Evolutionary conservation across 2,888 invertebrate species (phyloP).

Genomic region (Drosophila fulvimacula): DNA sequence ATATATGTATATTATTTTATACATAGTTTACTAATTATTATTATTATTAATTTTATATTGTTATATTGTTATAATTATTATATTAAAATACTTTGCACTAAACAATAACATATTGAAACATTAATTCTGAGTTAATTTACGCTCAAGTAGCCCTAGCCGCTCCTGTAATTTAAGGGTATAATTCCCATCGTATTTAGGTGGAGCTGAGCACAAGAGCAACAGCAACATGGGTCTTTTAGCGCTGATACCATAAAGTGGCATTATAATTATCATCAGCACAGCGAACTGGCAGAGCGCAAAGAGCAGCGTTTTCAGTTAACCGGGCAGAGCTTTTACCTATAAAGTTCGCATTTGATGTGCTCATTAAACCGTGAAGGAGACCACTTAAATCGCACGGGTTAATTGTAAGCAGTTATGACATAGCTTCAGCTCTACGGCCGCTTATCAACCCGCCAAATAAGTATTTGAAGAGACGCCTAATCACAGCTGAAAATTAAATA

Average conservation of each 20-base stretch:
- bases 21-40: no score
- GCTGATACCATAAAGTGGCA: constrained; percentile 68
- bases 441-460: constrained; percentile 43
- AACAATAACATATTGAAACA: neutral
- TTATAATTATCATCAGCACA: constrained; percentile 73
- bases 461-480: constrained; percentile 39
- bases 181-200: constrained; percentile 25
- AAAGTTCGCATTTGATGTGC: constrained; percentile 67
- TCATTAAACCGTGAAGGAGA: constrained; percentile 63
- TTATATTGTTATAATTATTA: no score
- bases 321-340: constrained; percentile 35
- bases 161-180: constrained; percentile 33
- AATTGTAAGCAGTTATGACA: constrained; percentile 49
- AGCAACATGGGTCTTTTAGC: constrained; percentile 31
- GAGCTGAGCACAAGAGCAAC: constrained; percentile 12
- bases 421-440: constrained; percentile 19
- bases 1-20: neutral
- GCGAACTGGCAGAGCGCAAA: constrained; percentile 12
- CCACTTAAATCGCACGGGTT: constrained; percentile 52
- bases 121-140: neutral
- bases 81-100: neutral
- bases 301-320: constrained; percentile 27
- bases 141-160: constrained; percentile 8
- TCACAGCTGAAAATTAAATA: constrained; percentile 42
- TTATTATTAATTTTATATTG: no score